Conservation (phyloP, 2,797 vertebrate species). For the Glyptemys insculpta region DNA sequence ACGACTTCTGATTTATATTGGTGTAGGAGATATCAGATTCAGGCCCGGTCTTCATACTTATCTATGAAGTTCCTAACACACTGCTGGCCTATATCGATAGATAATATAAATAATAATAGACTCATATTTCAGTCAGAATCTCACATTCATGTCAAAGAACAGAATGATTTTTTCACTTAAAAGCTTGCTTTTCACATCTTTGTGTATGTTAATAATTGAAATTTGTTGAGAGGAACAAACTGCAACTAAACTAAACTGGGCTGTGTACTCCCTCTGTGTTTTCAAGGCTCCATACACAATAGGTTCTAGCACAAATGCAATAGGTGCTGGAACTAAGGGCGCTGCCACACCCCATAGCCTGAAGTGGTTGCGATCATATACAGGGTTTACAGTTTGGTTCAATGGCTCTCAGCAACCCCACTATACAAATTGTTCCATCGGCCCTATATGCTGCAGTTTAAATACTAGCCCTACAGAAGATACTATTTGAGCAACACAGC, state of each 20-base stretch:
- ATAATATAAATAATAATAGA: neutral
- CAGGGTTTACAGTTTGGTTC: too few species aligned
- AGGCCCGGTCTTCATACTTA: neutral
- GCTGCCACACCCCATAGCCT: too few species aligned
- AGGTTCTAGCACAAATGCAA: too few species aligned
- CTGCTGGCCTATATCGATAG: neutral
- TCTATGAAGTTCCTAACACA: neutral
- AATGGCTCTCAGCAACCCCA: too few species aligned
- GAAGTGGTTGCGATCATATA: too few species aligned
- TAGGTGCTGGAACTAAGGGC: too few species aligned
- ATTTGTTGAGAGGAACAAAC: neutral
- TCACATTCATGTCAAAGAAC: neutral
- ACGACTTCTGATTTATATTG: neutral
- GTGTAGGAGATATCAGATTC: neutral
- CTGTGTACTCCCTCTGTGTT: neutral
- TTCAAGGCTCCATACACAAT: neutral
- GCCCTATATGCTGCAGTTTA: neutral
- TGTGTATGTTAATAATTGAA: neutral
- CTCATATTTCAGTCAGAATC: neutral
- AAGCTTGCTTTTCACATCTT: neutral
- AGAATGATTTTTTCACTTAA: neutral
- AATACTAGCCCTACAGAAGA: neutral
- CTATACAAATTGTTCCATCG: too few species aligned
- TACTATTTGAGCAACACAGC: neutral
- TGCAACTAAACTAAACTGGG: neutral